Evolutionary conservation across 2,888 invertebrate genomes (phyloP).

Genomic region (Idaea dimidiata): DNA sequence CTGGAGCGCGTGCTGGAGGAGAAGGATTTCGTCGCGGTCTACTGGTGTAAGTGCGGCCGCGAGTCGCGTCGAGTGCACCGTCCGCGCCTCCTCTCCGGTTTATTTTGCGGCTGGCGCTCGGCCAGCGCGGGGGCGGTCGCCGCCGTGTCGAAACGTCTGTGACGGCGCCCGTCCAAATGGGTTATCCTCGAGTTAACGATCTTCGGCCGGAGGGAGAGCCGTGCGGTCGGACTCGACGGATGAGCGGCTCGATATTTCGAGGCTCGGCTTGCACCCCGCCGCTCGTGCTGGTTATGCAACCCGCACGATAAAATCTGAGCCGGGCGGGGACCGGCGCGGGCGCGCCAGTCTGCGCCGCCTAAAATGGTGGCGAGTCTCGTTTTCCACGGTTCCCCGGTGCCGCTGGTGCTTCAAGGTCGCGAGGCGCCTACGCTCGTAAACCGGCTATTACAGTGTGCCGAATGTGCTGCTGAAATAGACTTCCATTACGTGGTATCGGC

Average conservation of each 20-base stretch:
- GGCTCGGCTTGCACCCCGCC: constrained; percentile 46
- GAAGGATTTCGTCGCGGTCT: constrained; percentile 96
- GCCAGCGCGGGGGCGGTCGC: constrained; percentile 55
- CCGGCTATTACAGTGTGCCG: constrained; percentile 67
- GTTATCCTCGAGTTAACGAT: constrained; percentile 71
- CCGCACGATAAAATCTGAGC: constrained; percentile 77
- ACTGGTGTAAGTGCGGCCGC: constrained; percentile 92
- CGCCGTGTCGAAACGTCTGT: constrained; percentile 62
- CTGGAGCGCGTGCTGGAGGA: constrained; percentile 93
- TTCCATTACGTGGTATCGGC: constrained; percentile 66
- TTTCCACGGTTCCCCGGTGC: constrained; percentile 68
- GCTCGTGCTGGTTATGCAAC: constrained; percentile 71
- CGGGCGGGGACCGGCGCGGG: constrained; percentile 59
- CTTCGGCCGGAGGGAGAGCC: constrained; percentile 60
- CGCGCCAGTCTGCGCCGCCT: constrained; percentile 66
- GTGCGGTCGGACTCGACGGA: constrained; percentile 36
- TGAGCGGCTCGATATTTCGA: constrained; percentile 60
- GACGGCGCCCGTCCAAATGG: constrained; percentile 69
- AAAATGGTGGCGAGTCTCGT: constrained; percentile 77
- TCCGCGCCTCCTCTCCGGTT: constrained; percentile 50
- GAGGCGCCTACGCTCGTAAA: constrained; percentile 74
- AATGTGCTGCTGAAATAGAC: constrained; percentile 71
- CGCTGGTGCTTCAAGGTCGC: constrained; percentile 66
- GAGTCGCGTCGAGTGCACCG: constrained; percentile 27
- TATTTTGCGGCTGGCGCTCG: constrained; percentile 54